phyloP scores from a whole-genome alignment of 2,888 invertebrate species.

The Didymodactylos carnosus region DNA sequence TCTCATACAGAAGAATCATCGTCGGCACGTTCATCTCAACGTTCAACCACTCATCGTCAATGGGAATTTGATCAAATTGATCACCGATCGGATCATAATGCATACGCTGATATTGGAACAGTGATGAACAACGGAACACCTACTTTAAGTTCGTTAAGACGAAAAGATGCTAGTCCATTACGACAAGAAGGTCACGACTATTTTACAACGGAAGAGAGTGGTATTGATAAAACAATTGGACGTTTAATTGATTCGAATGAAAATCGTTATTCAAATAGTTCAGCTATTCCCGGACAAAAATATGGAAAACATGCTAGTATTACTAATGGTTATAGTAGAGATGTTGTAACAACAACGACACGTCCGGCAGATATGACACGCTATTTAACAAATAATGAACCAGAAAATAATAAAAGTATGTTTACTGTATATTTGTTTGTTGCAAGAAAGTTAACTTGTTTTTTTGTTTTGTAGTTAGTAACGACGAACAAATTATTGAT shows the following conservation, averaged over 20 bases:
- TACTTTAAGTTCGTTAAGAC: too few relatives aligned
- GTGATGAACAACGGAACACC: too few relatives aligned
- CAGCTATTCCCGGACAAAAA: neutral
- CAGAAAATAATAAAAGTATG: neutral
- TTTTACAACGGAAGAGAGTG: neutral
- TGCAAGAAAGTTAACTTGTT: neutral
- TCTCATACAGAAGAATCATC: neutral
- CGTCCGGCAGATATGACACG: neutral
- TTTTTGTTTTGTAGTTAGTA: neutral
- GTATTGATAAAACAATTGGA: neutral
- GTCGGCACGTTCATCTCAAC: neutral
- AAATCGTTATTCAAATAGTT: neutral
- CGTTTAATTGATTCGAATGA: too few relatives aligned
- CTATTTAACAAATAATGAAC: conserved; percentile 1
- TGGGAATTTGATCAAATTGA: neutral
- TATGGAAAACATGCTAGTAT: neutral
- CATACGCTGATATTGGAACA: neutral
- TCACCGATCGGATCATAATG: neutral
- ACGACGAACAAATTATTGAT: conserved; percentile 9
- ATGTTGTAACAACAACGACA: neutral
- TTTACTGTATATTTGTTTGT: neutral
- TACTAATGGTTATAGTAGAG: neutral
- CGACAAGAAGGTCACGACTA: too few relatives aligned
- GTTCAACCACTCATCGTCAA: neutral
- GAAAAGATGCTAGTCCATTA: too few relatives aligned